Percentiles rank a stretch among this genome's conserved stretches.
phyloP scores from a whole-genome alignment of 1,140 invertebrate species.

The Neodiprion lecontei region DNA sequence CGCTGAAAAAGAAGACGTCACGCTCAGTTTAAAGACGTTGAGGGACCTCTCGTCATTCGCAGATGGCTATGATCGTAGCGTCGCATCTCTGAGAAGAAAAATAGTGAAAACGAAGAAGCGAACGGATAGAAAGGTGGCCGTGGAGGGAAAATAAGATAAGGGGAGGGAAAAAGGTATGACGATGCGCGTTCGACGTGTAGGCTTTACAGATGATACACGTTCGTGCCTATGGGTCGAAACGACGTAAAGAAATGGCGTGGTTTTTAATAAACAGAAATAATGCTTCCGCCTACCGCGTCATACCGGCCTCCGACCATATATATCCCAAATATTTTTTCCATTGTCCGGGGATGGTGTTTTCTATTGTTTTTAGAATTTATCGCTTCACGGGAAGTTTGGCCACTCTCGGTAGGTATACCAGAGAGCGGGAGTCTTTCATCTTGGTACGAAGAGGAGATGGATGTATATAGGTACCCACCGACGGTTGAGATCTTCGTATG shows the following conservation, averaged over 20 bases:
- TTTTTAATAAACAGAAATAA: constrained; percentile 40
- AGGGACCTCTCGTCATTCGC: constrained; percentile 17
- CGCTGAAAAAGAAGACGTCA: no score
- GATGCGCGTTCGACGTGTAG: not conserved
- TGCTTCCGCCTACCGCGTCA: constrained; percentile 38
- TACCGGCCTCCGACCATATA: not conserved
- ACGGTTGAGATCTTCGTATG: not conserved
- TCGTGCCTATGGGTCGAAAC: not conserved
- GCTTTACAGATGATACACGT: not conserved
- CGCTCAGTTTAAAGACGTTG: not conserved
- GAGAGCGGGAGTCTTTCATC: constrained; percentile 54
- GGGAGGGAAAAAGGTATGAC: not conserved
- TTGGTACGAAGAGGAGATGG: constrained; percentile 26
- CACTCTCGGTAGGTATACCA: constrained; percentile 27
- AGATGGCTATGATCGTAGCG: constrained; percentile 16
- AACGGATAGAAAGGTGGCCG: not conserved
- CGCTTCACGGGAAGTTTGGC: constrained; percentile 57
- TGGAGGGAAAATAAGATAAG: not conserved
- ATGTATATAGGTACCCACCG: constrained; percentile 6
- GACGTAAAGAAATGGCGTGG: not conserved
- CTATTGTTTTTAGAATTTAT: constrained; percentile 61
- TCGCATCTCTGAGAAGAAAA: not conserved
- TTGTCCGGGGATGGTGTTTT: constrained; percentile 56
- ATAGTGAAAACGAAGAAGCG: constrained; percentile 14
- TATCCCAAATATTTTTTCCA: constrained; percentile 55